These are phyloP conservation scores for Sorex maritimensis DNA, from an alignment of 2,797 vertebrate genomes.

Conservation along the genomic window DNA sequence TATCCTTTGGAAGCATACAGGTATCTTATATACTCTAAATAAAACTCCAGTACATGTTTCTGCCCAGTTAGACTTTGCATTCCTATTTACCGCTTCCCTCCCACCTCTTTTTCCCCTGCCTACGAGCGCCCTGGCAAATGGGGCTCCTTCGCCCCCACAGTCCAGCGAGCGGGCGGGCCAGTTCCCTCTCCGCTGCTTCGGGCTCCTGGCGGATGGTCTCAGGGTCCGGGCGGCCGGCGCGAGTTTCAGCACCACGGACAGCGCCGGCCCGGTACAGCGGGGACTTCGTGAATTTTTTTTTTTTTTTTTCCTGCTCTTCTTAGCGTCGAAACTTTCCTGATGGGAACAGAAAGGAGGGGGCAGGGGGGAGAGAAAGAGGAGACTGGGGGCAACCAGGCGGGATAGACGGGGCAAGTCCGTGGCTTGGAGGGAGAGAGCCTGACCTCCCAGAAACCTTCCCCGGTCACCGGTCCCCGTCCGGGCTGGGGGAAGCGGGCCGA, in stretches of 20 bases:
- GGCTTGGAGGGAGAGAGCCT: slow-evolving; percentile 70
- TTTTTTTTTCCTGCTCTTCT: not conserved
- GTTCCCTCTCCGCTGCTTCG: not conserved
- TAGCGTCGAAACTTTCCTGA: slow-evolving; percentile 65
- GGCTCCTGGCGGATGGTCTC: not conserved
- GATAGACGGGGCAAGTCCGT: slow-evolving; percentile 73
- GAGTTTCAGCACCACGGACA: slow-evolving; percentile 85
- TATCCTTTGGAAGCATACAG: slow-evolving; percentile 84
- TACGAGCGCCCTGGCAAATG: slow-evolving; percentile 23
- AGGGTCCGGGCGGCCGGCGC: rapidly evolving
- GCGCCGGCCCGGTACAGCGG: not conserved
- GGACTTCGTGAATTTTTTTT: not conserved
- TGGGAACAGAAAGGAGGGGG: slow-evolving; percentile 17
- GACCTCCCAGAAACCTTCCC: slow-evolving; percentile 71
- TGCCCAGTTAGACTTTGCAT: slow-evolving; percentile 71
- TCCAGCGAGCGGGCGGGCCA: not conserved
- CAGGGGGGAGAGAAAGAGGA: slow-evolving; percentile 5
- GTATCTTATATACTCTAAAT: slow-evolving; percentile 82
- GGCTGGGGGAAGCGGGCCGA: not conserved
- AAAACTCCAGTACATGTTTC: slow-evolving; percentile 77
- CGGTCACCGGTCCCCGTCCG: not conserved
- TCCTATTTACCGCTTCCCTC: slow-evolving; percentile 60
- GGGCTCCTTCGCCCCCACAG: slow-evolving; percentile 26
- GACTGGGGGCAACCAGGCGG: slow-evolving; percentile 8
- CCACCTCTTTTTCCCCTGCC: slow-evolving; percentile 56